Conservation (phyloP, 2,888 invertebrate species). For the Dicyrtomina minuta region DNA sequence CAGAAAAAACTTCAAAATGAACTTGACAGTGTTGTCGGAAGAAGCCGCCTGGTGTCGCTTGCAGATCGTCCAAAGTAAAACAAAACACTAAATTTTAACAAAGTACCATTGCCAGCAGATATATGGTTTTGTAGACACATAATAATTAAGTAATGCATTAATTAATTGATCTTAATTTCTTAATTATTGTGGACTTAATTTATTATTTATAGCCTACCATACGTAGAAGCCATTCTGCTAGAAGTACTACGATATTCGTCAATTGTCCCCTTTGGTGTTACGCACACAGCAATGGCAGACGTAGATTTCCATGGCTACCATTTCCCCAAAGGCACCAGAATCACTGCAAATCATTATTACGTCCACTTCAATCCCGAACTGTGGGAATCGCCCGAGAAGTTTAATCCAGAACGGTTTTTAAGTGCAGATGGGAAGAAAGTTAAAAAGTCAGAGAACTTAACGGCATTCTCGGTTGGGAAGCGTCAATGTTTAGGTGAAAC, state of each 20-base stretch:
- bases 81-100: no score
- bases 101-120: no score
- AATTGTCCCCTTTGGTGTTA: background rate
- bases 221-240: background rate
- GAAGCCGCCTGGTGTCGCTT: background rate
- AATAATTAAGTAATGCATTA: no score
- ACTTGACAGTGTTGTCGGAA: slow-evolving; percentile 53
- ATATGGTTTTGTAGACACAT: no score
- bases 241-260: background rate
- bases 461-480: slow-evolving; percentile 12
- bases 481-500: background rate
- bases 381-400: slow-evolving; percentile 2
- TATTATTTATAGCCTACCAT: background rate
- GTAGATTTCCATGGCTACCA: slow-evolving; percentile 13
- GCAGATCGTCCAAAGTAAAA: slow-evolving; percentile 1
- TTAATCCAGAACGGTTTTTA: slow-evolving; percentile 2
- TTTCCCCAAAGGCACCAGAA: slow-evolving; percentile 6
- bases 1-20: slow-evolving; percentile 54
- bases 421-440: background rate
- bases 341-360: background rate
- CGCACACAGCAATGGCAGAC: background rate
- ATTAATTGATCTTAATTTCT: no score
- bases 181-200: no score
- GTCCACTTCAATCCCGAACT: background rate
- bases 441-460: background rate